A percentile compares a stretch with the other conserved stretches of the same genome.
phyloP scores from a whole-genome alignment of 1,140 invertebrate genomes.

The Tribolium madens region DNA sequence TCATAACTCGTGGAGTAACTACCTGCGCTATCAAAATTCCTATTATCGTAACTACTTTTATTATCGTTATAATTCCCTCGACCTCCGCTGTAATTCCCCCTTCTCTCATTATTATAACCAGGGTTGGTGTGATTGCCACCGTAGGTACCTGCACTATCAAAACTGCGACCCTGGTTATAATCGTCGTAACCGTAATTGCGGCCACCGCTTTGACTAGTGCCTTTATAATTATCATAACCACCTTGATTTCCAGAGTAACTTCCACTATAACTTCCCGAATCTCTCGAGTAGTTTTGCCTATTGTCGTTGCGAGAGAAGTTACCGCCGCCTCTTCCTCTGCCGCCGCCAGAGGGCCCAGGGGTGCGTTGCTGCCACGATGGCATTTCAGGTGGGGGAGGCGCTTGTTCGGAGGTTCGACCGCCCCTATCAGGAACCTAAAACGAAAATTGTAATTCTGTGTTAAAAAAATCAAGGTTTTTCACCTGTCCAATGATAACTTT shows the following conservation, averaged over 20 bases:
- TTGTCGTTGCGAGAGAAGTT: slow-evolving; percentile 46
- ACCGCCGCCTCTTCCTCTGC: slow-evolving; percentile 60
- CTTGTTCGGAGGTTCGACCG: slow-evolving; percentile 88
- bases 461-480: slow-evolving; percentile 28
- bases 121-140: background rate
- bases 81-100: background rate
- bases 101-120: background rate
- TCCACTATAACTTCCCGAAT: slow-evolving; percentile 37
- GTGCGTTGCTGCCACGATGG: slow-evolving; percentile 86
- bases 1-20: slow-evolving; percentile 51
- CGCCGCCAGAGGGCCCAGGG: slow-evolving; percentile 58
- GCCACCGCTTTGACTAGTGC: slow-evolving; percentile 38
- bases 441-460: slow-evolving; percentile 27
- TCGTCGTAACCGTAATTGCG: slow-evolving; percentile 47
- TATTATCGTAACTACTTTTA: slow-evolving; percentile 44
- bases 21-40: slow-evolving; percentile 45
- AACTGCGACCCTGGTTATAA: slow-evolving; percentile 44
- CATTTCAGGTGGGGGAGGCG: slow-evolving; percentile 95
- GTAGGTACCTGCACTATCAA: slow-evolving; percentile 56
- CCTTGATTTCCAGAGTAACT: slow-evolving; percentile 41
- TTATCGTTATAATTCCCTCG: slow-evolving; percentile 28
- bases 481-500: slow-evolving; percentile 88
- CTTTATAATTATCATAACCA: slow-evolving; percentile 43
- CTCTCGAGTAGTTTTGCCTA: slow-evolving; percentile 37
- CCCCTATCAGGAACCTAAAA: slow-evolving; percentile 87